Percentiles rank a stretch among this genome's conserved stretches.
Evolutionary conservation across 2,797 vertebrate species (phyloP).

Genomic region (Oreonectes daqikongensis): DNA sequence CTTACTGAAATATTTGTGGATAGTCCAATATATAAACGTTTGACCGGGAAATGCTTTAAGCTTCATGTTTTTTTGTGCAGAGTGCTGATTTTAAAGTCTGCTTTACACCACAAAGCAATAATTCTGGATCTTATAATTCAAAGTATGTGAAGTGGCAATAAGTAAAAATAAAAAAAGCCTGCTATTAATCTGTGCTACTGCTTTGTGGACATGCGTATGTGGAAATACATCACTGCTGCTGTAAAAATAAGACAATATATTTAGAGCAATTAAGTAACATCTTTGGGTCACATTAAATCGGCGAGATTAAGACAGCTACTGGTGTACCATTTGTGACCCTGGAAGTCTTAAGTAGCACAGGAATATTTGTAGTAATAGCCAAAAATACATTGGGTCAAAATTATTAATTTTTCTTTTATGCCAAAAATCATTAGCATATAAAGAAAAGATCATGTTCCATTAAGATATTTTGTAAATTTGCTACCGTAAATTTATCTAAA

Average conservation of each 20-base stretch:
- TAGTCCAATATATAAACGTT: conserved; percentile 17
- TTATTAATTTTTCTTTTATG: no score
- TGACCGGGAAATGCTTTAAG: background rate
- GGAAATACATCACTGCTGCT: conserved; percentile 64
- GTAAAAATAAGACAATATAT: conserved; percentile 67
- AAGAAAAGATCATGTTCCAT: no score
- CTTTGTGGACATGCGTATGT: conserved; percentile 61
- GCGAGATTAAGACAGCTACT: conserved; percentile 24
- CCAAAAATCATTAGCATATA: no score
- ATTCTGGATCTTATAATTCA: conserved; percentile 69
- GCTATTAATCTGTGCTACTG: conserved; percentile 67
- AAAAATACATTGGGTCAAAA: no score
- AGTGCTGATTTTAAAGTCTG: conserved; percentile 65
- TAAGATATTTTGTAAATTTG: no score
- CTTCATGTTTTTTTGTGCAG: conserved; percentile 34
- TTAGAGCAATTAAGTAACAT: conserved; percentile 44
- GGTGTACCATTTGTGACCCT: conserved; percentile 29
- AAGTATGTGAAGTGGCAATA: conserved; percentile 76
- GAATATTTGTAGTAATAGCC: no score
- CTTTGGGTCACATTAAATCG: conserved; percentile 23
- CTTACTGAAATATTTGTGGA: conserved; percentile 53
- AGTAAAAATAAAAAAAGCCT: conserved; percentile 62
- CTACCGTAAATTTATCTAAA: no score
- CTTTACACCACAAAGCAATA: conserved; percentile 80
- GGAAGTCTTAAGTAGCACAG: no score